Evolutionary conservation across 2,888 invertebrate genomes (phyloP).

Genomic region (Euzetes globulus): DNA sequence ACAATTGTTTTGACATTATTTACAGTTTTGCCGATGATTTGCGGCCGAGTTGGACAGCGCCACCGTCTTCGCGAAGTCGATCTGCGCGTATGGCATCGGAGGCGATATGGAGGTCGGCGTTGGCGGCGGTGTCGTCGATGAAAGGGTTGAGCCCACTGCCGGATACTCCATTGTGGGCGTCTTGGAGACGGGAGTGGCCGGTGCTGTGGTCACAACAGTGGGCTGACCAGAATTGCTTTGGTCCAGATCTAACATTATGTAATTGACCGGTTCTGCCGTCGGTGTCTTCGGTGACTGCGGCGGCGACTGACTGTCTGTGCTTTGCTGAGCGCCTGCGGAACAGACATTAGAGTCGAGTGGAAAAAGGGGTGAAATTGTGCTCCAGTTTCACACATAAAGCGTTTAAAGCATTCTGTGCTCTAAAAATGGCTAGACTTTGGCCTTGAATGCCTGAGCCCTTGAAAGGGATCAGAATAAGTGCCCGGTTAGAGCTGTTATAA

Average conservation of each 20-base stretch:
- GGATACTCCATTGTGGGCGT: slow-evolving; percentile 10
- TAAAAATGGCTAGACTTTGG: not conserved
- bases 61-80: slow-evolving; percentile 87
- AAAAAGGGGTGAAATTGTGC: not conserved
- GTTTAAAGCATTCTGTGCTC: not conserved
- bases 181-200: slow-evolving; percentile 33
- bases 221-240: slow-evolving; percentile 43
- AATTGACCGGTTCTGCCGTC: slow-evolving; percentile 54
- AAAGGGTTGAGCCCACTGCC: slow-evolving; percentile 35
- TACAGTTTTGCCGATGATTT: slow-evolving; percentile 36
- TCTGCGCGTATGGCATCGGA: slow-evolving; percentile 62
- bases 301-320: not conserved
- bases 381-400: not conserved
- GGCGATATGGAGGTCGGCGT: slow-evolving; percentile 40
- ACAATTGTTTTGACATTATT: not conserved
- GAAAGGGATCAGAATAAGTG: not conserved
- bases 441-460: not conserved
- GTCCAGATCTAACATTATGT: slow-evolving; percentile 70
- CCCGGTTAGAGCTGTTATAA: too few species aligned
- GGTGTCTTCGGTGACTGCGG: slow-evolving; percentile 7
- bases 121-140: slow-evolving; percentile 43
- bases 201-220: slow-evolving; percentile 33
- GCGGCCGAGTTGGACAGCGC: slow-evolving; percentile 55
- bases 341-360: too few species aligned
- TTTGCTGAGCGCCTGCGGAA: too few species aligned